A percentile compares a stretch with the other conserved stretches of the same genome.
phyloP scores from a whole-genome alignment of 1,140 invertebrate genomes.

The Apis mellifera region Amel_HAv3.1 CM009936.2:8892501-8893000 shows the following conservation, averaged over 20 bases:
- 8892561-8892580: constrained; percentile 38
- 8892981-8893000: not conserved
- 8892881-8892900: no score
- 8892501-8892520: constrained; percentile 79
- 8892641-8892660: constrained; percentile 57
- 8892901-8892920: no score
- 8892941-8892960: no score
- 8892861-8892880: no score
- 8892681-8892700: constrained; percentile 16
- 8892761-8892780: no score
- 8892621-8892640: constrained; percentile 62
- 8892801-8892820: no score
- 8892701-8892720: not conserved
- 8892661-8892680: not conserved
- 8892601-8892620: constrained; percentile 57
- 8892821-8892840: no score
- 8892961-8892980: not conserved
- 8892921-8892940: no score
- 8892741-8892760: no score
- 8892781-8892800: no score
- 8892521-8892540: constrained; percentile 73
- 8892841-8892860: no score
- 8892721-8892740: not conserved
- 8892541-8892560: constrained; percentile 75
- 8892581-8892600: not conserved